Evolutionary conservation across 2,888 invertebrate genomes (phyloP).

Genomic region (Acleris cristana): DNA sequence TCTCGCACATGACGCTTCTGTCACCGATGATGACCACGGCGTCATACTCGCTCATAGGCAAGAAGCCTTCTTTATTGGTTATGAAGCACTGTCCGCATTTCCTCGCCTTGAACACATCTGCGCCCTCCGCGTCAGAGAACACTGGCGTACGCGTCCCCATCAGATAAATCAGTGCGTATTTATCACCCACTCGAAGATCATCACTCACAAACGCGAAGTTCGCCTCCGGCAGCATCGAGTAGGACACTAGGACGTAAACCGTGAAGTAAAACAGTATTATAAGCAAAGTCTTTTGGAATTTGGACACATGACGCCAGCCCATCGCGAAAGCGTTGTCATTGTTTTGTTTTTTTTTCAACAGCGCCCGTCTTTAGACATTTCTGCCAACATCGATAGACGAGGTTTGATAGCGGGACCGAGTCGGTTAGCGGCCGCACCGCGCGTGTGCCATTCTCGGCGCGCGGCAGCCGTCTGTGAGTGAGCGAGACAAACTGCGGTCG

Average conservation of each 20-base stretch:
- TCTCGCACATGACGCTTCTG: slow-evolving; percentile 43
- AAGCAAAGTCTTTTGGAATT: slow-evolving; percentile 53
- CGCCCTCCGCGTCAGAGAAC: slow-evolving; percentile 57
- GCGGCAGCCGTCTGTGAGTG: slow-evolving; percentile 52
- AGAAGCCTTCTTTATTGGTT: slow-evolving; percentile 64
- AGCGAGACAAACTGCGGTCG: slow-evolving; percentile 56
- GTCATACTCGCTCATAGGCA: slow-evolving; percentile 62
- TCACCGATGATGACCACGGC: slow-evolving; percentile 55
- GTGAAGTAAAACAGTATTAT: slow-evolving; percentile 53
- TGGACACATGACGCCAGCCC: slow-evolving; percentile 59
- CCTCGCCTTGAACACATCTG: slow-evolving; percentile 52
- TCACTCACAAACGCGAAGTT: slow-evolving; percentile 55
- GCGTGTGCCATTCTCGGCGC: slow-evolving; percentile 49
- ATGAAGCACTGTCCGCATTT: slow-evolving; percentile 60
- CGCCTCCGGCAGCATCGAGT: slow-evolving; percentile 48
- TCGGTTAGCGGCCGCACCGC: slow-evolving; percentile 41
- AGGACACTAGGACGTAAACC: slow-evolving; percentile 53
- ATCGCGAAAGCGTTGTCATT: slow-evolving; percentile 48
- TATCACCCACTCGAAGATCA: slow-evolving; percentile 55
- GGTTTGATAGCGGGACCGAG: not conserved
- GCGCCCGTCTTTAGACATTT: slow-evolving; percentile 42
- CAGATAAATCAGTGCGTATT: slow-evolving; percentile 59
- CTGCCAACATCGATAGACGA: slow-evolving; percentile 21
- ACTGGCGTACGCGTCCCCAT: slow-evolving; percentile 48
- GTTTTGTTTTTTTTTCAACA: not conserved